Percentiles rank a stretch among this genome's conserved stretches.
Evolutionary conservation across 2,888 invertebrate genomes (phyloP).

Genomic region (Gonocerus acuteangulatus): DNA sequence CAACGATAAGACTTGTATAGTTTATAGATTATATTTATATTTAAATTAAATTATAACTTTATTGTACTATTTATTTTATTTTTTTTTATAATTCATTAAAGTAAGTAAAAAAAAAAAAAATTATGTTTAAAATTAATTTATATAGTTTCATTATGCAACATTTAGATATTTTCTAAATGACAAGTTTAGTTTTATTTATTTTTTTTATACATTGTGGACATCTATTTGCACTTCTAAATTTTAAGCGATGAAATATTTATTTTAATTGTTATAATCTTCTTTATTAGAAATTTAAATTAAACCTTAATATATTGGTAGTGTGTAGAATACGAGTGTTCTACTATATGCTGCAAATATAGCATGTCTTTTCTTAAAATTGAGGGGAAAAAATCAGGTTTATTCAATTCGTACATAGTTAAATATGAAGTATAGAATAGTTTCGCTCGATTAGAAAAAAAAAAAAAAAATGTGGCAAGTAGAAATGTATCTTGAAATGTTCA

Average conservation of each 20-base stretch:
- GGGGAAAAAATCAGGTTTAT: slow-evolving; percentile 21
- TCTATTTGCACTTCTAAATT: slow-evolving; percentile 6
- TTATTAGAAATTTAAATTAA: background rate
- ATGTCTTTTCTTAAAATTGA: background rate
- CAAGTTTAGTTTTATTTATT: slow-evolving; percentile 2
- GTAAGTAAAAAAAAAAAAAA: background rate
- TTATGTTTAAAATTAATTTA: slow-evolving; percentile 13
- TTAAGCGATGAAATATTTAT: background rate
- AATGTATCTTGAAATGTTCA: slow-evolving; percentile 18
- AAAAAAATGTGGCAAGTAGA: slow-evolving; percentile 21
- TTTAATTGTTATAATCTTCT: background rate
- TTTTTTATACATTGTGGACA: background rate
- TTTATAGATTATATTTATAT: slow-evolving; percentile 12
- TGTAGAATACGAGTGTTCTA: slow-evolving; percentile 29
- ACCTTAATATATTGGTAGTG: slow-evolving; percentile 19
- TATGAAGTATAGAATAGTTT: slow-evolving; percentile 20
- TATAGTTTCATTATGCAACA: background rate
- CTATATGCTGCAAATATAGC: slow-evolving; percentile 24
- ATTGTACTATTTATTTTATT: slow-evolving; percentile 21
- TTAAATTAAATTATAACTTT: slow-evolving; percentile 8
- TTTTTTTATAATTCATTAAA: slow-evolving; percentile 9
- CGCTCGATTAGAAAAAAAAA: slow-evolving; percentile 11
- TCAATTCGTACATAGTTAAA: slow-evolving; percentile 13
- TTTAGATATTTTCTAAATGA: background rate
- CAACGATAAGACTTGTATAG: slow-evolving; percentile 14